phyloP scores from a whole-genome alignment of 1,140 invertebrate species.

The Armadillidium nasatum region DNA sequence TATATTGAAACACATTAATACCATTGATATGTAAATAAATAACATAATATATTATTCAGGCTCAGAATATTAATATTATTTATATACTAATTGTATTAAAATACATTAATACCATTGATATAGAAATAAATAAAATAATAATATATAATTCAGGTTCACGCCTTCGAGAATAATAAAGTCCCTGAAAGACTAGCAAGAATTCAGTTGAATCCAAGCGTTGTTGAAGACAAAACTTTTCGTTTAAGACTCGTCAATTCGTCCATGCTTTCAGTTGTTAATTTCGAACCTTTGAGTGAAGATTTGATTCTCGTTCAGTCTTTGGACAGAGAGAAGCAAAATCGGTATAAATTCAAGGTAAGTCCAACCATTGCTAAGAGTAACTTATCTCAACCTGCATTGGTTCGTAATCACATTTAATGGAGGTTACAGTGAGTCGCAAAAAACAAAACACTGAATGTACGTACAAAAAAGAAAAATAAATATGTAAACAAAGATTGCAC shows the following conservation, averaged over 20 bases:
- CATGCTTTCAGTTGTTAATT: background rate
- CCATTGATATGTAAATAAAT: no score
- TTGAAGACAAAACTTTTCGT: background rate
- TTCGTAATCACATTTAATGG: no score
- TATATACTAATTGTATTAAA: no score
- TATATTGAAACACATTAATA: no score
- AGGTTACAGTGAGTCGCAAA: no score
- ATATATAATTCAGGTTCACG: background rate
- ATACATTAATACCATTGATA: no score
- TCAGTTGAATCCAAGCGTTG: background rate
- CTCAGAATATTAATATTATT: background rate
- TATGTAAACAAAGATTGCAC: no score
- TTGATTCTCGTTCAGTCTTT: conserved; percentile 12
- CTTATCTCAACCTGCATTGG: no score
- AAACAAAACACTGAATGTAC: no score
- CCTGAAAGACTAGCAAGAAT: background rate
- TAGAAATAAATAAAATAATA: no score
- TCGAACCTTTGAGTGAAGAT: conserved; percentile 1
- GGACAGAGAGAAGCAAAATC: conserved; percentile 10
- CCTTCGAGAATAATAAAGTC: background rate
- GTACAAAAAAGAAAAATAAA: no score
- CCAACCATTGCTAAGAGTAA: no score
- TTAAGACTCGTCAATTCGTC: background rate
- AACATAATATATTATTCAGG: background rate
- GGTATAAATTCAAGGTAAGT: conserved; percentile 25